A percentile compares a stretch with the other conserved stretches of the same genome.
Evolutionary conservation across 2,888 invertebrate genomes (phyloP).

Genomic region (Mesorhabditis belari): DNA sequence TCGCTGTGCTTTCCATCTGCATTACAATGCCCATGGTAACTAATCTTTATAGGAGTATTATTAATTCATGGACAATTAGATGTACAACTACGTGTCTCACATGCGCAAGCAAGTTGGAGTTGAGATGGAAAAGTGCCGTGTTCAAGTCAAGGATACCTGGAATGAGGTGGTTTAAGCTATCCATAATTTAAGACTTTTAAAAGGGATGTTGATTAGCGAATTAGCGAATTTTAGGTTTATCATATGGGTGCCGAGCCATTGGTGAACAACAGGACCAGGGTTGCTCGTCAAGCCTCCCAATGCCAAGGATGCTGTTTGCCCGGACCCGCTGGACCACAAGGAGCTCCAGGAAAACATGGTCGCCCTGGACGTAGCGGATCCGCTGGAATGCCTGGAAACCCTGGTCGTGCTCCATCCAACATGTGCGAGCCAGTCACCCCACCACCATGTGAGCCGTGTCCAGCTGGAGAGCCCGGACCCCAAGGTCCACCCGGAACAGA

Average conservation of each 20-base stretch:
- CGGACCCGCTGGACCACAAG: not conserved
- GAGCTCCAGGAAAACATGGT: not conserved
- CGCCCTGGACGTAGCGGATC: not conserved
- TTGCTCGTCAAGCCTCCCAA: not conserved
- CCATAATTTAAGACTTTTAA: not conserved
- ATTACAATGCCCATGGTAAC: not conserved
- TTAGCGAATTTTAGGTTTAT: not conserved
- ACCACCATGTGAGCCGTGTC: not conserved
- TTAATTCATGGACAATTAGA: not conserved
- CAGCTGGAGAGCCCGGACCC: slow-evolving; percentile 14
- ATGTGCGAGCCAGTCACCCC: not conserved
- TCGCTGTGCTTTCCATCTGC: not conserved
- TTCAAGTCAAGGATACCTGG: not conserved
- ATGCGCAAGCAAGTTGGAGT: not conserved
- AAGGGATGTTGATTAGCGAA: not conserved
- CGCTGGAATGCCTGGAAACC: not conserved
- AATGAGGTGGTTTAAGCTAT: not conserved
- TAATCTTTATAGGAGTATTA: not conserved
- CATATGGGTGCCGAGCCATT: not conserved
- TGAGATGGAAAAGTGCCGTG: not conserved
- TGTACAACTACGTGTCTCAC: not conserved
- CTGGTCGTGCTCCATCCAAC: not conserved
- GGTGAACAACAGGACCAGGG: not conserved
- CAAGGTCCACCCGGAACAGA: slow-evolving; percentile 8
- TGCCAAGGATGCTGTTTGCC: not conserved